Conservation (phyloP, 2,113 vertebrate species). For the Myodes glareolus region DNA sequence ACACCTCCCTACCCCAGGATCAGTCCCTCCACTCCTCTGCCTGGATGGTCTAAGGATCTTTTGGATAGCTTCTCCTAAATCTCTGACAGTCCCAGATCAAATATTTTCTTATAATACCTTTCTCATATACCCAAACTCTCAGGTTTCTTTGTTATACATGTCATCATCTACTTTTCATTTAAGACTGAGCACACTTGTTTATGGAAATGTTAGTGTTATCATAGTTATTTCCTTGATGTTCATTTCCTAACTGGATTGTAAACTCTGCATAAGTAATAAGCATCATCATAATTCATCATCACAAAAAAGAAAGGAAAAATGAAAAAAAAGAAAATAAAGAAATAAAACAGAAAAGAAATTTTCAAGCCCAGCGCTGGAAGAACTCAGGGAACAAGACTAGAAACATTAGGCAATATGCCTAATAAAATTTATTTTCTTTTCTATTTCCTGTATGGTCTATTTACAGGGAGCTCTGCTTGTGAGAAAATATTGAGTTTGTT, state of each 20-base stretch:
- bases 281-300: background rate
- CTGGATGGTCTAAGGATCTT: background rate
- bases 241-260: background rate
- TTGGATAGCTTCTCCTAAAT: background rate
- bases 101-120: background rate
- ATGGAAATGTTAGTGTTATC: background rate
- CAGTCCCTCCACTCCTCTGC: background rate
- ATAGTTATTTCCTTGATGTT: background rate
- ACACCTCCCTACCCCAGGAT: background rate
- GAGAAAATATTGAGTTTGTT: background rate
- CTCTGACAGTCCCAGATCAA: background rate
- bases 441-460: background rate
- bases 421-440: slow-evolving; percentile 25
- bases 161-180: background rate
- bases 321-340: background rate
- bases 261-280: background rate
- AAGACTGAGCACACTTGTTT: background rate
- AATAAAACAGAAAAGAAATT: background rate
- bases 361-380: background rate
- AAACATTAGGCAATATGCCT: background rate
- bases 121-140: background rate
- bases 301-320: background rate
- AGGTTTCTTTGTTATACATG: background rate
- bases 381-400: background rate
- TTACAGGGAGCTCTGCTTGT: background rate